Percentiles rank a stretch among this genome's conserved stretches.
phyloP scores from a whole-genome alignment of 2,797 vertebrate species.

The Kryptopterus vitreolus region DNA sequence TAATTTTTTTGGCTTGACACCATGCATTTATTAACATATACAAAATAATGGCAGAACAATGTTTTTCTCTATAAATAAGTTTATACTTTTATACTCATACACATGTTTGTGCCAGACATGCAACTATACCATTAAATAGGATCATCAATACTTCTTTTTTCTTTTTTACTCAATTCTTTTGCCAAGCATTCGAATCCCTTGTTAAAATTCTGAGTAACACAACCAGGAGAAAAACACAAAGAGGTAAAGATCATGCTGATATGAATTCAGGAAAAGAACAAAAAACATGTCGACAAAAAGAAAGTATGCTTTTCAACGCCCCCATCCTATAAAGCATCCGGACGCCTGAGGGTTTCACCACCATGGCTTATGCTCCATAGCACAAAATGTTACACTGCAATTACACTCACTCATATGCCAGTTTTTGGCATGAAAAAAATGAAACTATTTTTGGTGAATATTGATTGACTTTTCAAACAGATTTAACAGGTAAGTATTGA shows the following conservation, averaged over 20 bases:
- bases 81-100: neutral
- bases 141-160: neutral
- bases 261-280: conserved; percentile 19
- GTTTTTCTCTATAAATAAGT: neutral
- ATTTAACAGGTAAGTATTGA: conserved; percentile 3
- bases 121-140: neutral
- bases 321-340: neutral
- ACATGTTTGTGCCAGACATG: neutral
- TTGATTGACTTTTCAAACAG: neutral
- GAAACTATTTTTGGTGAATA: conserved; percentile 25
- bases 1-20: conserved; percentile 11
- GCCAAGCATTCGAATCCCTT: neutral
- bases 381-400: conserved; percentile 33
- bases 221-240: conserved; percentile 27
- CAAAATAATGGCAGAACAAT: neutral
- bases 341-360: conserved; percentile 29
- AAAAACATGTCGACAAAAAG: conserved; percentile 21
- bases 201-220: conserved; percentile 15
- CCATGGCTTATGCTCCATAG: conserved; percentile 35
- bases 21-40: neutral
- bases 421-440: conserved; percentile 20
- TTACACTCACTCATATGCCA: conserved; percentile 28
- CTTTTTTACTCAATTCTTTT: too few relatives aligned
- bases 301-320: conserved; percentile 25
- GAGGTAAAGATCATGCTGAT: conserved; percentile 11